A percentile compares a stretch with the other conserved stretches of the same genome.
Conservation (phyloP, 2,888 invertebrate species). For the Tipula confusa region DNA sequence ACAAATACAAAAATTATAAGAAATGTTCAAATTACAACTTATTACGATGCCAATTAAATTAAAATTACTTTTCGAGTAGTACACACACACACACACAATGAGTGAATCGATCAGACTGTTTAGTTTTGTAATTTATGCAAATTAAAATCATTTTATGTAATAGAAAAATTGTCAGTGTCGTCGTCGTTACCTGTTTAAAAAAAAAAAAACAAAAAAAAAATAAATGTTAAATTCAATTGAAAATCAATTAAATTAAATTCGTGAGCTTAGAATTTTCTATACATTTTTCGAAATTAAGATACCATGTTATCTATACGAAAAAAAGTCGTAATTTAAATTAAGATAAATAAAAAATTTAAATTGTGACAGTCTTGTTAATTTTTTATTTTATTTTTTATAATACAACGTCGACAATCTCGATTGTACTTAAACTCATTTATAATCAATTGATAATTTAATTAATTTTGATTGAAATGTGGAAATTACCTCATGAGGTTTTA, state of each 20-base stretch:
- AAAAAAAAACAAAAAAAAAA: not conserved
- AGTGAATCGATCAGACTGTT: not conserved
- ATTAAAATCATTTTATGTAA: conserved; percentile 20
- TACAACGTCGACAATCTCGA: not conserved
- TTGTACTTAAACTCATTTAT: not conserved
- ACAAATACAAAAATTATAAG: not conserved
- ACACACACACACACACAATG: not conserved
- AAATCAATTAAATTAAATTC: conserved; percentile 7
- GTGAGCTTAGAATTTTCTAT: not conserved
- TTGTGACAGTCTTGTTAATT: not conserved
- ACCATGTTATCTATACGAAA: not conserved
- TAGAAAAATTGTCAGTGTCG: conserved; percentile 12
- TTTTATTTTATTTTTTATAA: no score
- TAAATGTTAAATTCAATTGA: not conserved
- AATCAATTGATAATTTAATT: conserved; percentile 20
- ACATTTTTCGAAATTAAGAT: not conserved
- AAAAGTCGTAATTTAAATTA: not conserved
- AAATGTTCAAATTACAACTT: not conserved
- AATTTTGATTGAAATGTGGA: not conserved
- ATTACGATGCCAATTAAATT: conserved; percentile 4
- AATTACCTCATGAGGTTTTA: not conserved
- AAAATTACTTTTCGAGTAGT: not conserved
- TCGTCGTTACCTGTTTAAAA: not conserved
- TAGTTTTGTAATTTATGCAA: not conserved
- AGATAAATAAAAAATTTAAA: conserved; percentile 7